Conservation (phyloP, 2,888 invertebrate species). For the Andricus quercusramuli region DNA sequence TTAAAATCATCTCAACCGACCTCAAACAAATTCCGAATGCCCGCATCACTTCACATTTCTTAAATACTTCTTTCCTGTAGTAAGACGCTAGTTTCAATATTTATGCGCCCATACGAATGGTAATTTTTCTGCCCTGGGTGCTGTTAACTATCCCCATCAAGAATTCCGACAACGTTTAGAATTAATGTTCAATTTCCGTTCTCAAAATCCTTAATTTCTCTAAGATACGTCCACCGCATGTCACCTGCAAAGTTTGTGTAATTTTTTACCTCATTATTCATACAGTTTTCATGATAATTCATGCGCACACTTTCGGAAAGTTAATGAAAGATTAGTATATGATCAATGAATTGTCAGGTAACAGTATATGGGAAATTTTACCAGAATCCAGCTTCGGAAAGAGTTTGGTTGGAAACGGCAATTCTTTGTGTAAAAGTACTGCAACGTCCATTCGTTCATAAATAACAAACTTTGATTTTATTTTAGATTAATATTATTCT, state of each 20-base stretch:
- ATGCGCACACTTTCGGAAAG: background rate
- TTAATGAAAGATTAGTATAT: background rate
- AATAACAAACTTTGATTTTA: background rate
- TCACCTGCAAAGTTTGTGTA: background rate
- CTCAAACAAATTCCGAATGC: background rate
- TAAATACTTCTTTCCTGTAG: background rate
- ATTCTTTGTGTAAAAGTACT: background rate
- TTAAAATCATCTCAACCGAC: too few relatives aligned
- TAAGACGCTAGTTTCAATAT: background rate
- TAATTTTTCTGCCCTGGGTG: background rate
- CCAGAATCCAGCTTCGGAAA: background rate
- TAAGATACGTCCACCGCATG: background rate
- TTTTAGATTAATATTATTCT: background rate
- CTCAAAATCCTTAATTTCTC: background rate
- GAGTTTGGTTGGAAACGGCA: background rate
- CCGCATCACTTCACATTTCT: too few relatives aligned
- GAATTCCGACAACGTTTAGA: constrained; percentile 9
- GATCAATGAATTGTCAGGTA: background rate
- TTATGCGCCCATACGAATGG: background rate
- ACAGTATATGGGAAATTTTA: background rate
- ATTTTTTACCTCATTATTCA: background rate
- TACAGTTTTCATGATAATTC: background rate
- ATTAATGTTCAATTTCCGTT: constrained; percentile 16
- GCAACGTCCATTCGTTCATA: background rate
- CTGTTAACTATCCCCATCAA: background rate